These are phyloP conservation scores for Plotosus lineatus DNA, from an alignment of 2,113 vertebrate genomes.

Conservation along the genomic window DNA sequence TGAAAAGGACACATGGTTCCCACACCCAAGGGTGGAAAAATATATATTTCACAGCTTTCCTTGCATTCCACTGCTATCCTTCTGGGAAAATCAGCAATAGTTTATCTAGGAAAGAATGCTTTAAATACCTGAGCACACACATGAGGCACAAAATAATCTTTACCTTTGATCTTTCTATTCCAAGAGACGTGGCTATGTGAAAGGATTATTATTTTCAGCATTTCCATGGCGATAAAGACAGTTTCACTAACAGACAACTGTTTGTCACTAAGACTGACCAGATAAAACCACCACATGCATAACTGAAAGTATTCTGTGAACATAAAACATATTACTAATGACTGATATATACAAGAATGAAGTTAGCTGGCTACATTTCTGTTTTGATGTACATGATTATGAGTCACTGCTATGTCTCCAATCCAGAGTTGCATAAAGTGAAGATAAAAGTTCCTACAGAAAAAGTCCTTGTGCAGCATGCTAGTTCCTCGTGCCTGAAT, in stretches of 20 bases:
- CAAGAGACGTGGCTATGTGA: neutral
- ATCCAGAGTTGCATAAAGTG: constrained; percentile 24
- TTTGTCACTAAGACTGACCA: constrained; percentile 1
- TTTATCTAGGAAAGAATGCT: constrained; percentile 58
- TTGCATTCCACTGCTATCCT: constrained; percentile 61
- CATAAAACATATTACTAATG: neutral
- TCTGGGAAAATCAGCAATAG: constrained; percentile 65
- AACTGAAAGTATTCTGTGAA: neutral
- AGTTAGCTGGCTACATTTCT: neutral
- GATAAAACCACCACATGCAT: neutral
- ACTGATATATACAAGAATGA: neutral
- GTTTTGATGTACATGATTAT: neutral
- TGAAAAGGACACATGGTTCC: constrained; percentile 53
- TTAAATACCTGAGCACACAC: constrained; percentile 49
- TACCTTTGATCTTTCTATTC: neutral
- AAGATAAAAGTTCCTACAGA: constrained; percentile 52
- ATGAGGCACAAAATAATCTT: constrained; percentile 31
- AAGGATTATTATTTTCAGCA: neutral
- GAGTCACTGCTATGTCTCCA: constrained; percentile 1
- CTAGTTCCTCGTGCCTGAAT: constrained; percentile 48
- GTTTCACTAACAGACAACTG: neutral
- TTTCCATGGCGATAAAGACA: neutral
- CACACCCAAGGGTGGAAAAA: constrained; percentile 62
- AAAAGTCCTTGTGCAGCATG: constrained; percentile 37
- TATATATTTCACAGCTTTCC: constrained; percentile 57